A percentile compares a stretch with the other conserved stretches of the same genome.
Evolutionary conservation across 2,113 vertebrate genomes (phyloP).

Genomic region (Thinocorus orbignyianus): DNA sequence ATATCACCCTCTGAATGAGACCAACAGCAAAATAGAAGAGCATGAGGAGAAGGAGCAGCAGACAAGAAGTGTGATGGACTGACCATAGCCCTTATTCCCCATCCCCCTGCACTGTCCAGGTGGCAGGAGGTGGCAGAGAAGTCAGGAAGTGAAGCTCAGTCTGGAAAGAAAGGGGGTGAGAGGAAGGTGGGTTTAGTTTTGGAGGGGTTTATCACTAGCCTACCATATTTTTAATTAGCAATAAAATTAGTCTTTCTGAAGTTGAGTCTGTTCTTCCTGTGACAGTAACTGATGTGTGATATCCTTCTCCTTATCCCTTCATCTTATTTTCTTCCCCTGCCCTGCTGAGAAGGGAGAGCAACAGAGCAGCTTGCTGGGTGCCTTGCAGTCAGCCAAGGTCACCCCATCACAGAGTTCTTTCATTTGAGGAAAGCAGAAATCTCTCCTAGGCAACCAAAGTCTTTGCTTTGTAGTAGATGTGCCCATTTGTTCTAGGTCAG

Average conservation of each 20-base stretch:
- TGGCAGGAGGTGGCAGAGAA: background rate
- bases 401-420: background rate
- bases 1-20: background rate
- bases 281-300: background rate
- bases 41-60: background rate
- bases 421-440: background rate
- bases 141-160: background rate
- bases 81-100: background rate
- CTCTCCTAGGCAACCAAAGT: background rate
- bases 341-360: background rate
- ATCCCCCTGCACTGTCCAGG: background rate
- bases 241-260: background rate
- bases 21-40: background rate
- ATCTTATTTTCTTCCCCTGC: background rate
- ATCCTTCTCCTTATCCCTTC: background rate
- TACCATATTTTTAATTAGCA: background rate
- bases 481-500: background rate
- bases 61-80: background rate
- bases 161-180: background rate
- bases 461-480: background rate
- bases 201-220: fast-evolving
- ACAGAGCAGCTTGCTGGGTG: background rate
- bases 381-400: background rate
- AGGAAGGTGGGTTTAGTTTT: background rate
- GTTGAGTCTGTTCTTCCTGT: background rate